Percentiles rank a stretch among this genome's conserved stretches.
These are phyloP conservation scores for Ondatra zibethicus DNA, from an alignment of 2,113 vertebrate species.

Conservation along the genomic window DNA sequence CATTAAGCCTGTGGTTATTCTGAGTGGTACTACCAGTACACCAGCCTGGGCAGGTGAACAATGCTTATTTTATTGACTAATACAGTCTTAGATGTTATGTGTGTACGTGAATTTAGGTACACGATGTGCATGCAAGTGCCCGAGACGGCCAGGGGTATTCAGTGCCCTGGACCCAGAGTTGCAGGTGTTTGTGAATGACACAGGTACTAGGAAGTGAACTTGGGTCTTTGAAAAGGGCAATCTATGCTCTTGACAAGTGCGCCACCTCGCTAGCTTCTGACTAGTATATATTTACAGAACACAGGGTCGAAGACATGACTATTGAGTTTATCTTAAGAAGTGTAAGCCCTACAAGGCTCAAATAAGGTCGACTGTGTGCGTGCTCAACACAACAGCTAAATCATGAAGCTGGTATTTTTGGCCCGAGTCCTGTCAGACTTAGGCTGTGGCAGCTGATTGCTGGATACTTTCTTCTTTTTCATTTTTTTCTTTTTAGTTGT, in stretches of 20 bases:
- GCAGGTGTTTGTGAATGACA: not conserved
- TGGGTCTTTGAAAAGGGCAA: not conserved
- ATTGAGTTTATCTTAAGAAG: not conserved
- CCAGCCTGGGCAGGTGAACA: not conserved
- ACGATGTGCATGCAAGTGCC: not conserved
- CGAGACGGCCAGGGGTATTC: not conserved
- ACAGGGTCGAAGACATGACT: fast-evolving
- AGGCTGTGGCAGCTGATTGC: not conserved
- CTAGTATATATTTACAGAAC: fast-evolving
- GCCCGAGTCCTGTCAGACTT: not conserved
- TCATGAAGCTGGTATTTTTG: not conserved
- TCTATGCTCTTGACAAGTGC: not conserved
- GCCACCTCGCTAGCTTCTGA: not conserved
- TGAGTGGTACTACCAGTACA: not conserved
- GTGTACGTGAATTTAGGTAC: not conserved
- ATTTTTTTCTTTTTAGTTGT: not conserved
- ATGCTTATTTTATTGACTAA: not conserved
- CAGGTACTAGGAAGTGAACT: not conserved
- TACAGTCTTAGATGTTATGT: not conserved
- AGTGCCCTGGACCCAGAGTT: too few relatives aligned
- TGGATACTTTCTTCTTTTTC: not conserved
- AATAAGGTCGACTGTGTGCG: fast-evolving
- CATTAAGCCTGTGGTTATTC: not conserved
- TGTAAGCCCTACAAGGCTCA: fast-evolving
- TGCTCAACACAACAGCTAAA: fast-evolving